Conservation (phyloP, 2,113 vertebrate species). For the Conger conger region DNA sequence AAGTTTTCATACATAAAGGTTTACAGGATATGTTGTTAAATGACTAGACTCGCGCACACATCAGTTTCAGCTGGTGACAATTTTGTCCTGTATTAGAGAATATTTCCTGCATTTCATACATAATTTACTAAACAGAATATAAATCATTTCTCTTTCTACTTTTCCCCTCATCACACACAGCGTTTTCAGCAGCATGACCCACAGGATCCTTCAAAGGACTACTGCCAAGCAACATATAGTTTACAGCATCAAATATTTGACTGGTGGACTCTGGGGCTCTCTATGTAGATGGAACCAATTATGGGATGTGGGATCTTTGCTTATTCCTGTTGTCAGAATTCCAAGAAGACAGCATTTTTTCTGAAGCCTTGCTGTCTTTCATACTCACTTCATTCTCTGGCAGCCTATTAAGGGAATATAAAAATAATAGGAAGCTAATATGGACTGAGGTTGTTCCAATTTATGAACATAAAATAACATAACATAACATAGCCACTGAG, state of each 20-base stretch:
- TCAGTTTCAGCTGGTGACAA: background rate
- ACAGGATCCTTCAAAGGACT: background rate
- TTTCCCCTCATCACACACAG: background rate
- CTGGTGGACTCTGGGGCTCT: constrained; percentile 9
- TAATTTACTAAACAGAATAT: background rate
- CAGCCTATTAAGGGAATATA: background rate
- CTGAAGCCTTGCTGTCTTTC: background rate
- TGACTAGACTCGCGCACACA: background rate
- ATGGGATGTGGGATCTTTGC: background rate
- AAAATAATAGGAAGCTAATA: background rate
- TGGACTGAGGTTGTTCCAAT: background rate
- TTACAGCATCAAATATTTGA: background rate
- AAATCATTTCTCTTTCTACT: background rate
- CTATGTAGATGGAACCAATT: constrained; percentile 10
- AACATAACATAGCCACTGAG: too few species aligned
- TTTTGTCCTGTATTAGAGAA: background rate
- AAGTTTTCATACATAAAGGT: background rate
- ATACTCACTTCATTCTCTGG: background rate
- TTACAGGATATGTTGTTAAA: background rate
- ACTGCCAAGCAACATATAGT: background rate
- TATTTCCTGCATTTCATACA: background rate
- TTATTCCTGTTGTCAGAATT: background rate
- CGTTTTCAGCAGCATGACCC: background rate
- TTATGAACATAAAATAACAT: too few species aligned
- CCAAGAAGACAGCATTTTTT: background rate